Percentiles rank a stretch among this genome's conserved stretches.
These are phyloP conservation scores for Ormyrus labotus DNA, from an alignment of 2,888 invertebrate species.

Conservation along the genomic window DNA sequence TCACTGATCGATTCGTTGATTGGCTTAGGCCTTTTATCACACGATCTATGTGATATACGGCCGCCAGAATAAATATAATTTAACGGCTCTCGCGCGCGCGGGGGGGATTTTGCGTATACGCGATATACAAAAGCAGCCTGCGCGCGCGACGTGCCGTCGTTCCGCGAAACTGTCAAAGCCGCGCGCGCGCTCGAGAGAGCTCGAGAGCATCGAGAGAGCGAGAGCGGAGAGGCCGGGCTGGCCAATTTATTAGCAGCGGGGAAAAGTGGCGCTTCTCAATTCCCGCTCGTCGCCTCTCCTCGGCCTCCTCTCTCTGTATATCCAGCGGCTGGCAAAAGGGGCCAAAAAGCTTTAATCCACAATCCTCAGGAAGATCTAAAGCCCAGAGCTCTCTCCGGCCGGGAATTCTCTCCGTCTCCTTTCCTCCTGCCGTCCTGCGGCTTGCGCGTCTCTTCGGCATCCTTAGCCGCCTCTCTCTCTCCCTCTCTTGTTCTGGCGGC, in stretches of 20 bases:
- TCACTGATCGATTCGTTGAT: constrained; percentile 46
- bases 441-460: constrained; percentile 13
- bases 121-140: too few relatives aligned
- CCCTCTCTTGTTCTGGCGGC: neutral
- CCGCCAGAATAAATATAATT: constrained; percentile 45
- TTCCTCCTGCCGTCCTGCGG: neutral
- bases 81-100: constrained; percentile 22
- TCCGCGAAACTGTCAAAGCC: too few relatives aligned
- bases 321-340: neutral
- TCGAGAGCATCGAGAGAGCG: too few relatives aligned
- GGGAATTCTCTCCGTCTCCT: neutral
- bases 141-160: too few relatives aligned
- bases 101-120: neutral
- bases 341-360: constrained; percentile 24
- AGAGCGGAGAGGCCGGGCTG: too few relatives aligned
- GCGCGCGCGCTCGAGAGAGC: too few relatives aligned
- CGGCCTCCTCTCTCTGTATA: neutral
- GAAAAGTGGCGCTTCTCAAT: neutral
- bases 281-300: neutral
- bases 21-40: constrained; percentile 29
- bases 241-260: too few relatives aligned
- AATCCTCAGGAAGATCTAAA: constrained; percentile 15
- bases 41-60: constrained; percentile 36
- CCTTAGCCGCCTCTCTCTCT: constrained; percentile 1
- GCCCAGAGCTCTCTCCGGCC: neutral